phyloP scores from a whole-genome alignment of 1,140 invertebrate genomes.

The Cotesia vestalis region DNA sequence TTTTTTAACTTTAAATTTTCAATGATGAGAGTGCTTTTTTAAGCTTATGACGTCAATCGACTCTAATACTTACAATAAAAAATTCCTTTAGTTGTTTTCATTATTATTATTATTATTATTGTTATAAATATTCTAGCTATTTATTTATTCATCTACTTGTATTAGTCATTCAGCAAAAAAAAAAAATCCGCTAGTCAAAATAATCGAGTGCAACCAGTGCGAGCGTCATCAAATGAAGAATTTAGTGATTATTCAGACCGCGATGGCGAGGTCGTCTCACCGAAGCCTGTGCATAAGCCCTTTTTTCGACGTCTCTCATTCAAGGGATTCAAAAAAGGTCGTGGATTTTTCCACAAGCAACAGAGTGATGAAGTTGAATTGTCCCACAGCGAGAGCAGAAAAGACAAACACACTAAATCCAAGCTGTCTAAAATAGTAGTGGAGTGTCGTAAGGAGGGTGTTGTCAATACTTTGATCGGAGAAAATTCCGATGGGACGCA shows the following conservation, averaged over 20 bases:
- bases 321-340: constrained; percentile 83
- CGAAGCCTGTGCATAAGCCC: constrained; percentile 82
- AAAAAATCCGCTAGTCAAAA: constrained; percentile 48
- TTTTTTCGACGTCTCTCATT: constrained; percentile 88
- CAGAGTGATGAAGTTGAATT: constrained; percentile 89
- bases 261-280: constrained; percentile 76
- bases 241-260: constrained; percentile 77
- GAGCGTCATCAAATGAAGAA: constrained; percentile 64
- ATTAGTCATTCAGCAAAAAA: too few species aligned
- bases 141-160: too few species aligned
- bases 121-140: too few species aligned
- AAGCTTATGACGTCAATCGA: background rate
- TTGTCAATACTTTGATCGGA: constrained; percentile 89
- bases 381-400: constrained; percentile 66
- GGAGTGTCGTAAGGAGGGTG: constrained; percentile 91
- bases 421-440: constrained; percentile 91
- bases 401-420: constrained; percentile 79
- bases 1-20: background rate
- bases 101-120: too few species aligned
- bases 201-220: constrained; percentile 49
- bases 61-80: too few species aligned
- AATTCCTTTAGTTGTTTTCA: too few species aligned
- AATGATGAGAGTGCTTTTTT: constrained; percentile 9
- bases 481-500: constrained; percentile 91
- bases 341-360: constrained; percentile 89